phyloP scores from a whole-genome alignment of 2,113 vertebrate species.

The Elanoides forficatus region DNA sequence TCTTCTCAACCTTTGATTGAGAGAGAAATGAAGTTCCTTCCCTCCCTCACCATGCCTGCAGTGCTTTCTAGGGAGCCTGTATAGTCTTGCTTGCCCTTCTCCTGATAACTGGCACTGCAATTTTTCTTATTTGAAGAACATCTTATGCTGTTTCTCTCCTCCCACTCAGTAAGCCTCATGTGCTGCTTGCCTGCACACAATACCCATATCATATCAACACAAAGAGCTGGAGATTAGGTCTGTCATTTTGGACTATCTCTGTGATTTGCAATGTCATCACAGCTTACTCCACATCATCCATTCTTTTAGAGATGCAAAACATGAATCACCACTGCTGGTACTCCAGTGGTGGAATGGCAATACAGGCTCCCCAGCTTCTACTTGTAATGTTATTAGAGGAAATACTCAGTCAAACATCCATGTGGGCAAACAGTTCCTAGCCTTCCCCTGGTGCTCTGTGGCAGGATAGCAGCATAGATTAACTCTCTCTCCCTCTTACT shows the following conservation, averaged over 20 bases:
- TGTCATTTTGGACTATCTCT: background rate
- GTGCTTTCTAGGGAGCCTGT: background rate
- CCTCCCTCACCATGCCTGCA: background rate
- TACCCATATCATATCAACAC: background rate
- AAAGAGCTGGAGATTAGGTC: background rate
- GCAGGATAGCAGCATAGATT: background rate
- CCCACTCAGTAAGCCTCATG: background rate
- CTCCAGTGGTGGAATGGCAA: background rate
- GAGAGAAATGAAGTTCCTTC: background rate
- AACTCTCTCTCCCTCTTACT: background rate
- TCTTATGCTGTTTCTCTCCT: background rate
- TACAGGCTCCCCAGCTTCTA: background rate
- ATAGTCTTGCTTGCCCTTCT: background rate
- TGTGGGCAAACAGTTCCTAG: background rate
- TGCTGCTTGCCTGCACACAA: background rate
- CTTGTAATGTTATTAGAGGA: background rate
- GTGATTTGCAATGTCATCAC: background rate
- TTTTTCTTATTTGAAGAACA: background rate
- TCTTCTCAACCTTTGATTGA: background rate
- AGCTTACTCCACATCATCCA: background rate
- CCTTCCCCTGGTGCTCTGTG: background rate
- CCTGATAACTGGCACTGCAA: background rate
- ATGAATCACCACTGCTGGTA: background rate
- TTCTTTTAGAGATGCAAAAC: background rate
- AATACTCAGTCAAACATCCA: background rate